A percentile compares a stretch with the other conserved stretches of the same genome.
phyloP scores from a whole-genome alignment of 2,113 vertebrate species.

The Callorhinus ursinus region DNA sequence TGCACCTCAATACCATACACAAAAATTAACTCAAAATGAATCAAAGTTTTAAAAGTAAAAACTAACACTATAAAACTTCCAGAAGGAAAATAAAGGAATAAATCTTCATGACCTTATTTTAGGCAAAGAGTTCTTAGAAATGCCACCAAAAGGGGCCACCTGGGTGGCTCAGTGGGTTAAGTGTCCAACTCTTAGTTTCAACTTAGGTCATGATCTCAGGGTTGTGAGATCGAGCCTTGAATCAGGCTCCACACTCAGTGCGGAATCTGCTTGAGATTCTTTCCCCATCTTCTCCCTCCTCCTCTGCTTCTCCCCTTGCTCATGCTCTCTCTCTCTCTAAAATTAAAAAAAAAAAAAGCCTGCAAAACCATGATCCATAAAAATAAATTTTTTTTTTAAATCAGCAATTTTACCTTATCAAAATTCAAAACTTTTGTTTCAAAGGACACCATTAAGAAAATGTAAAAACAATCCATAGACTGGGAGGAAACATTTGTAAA shows the following conservation, averaged over 20 bases:
- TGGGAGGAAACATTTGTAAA: neutral
- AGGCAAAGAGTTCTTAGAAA: neutral
- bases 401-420: neutral
- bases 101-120: neutral
- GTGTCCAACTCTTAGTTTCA: neutral
- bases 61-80: neutral
- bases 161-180: neutral
- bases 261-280: neutral
- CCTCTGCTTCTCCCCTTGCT: neutral
- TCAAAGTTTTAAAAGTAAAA: neutral
- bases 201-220: neutral
- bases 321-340: too few relatives aligned
- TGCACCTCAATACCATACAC: neutral
- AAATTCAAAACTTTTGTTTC: neutral
- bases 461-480: neutral
- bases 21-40: neutral
- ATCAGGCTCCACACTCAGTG: neutral
- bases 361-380: neutral
- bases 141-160: neutral
- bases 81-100: neutral
- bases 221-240: neutral
- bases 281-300: neutral
- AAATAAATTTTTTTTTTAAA: neutral
- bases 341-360: too few relatives aligned
- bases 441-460: neutral